Base-by-base conservation (phyloP, 2,888 invertebrate species). In the Liopterus haemorrhoidalis region DNA sequence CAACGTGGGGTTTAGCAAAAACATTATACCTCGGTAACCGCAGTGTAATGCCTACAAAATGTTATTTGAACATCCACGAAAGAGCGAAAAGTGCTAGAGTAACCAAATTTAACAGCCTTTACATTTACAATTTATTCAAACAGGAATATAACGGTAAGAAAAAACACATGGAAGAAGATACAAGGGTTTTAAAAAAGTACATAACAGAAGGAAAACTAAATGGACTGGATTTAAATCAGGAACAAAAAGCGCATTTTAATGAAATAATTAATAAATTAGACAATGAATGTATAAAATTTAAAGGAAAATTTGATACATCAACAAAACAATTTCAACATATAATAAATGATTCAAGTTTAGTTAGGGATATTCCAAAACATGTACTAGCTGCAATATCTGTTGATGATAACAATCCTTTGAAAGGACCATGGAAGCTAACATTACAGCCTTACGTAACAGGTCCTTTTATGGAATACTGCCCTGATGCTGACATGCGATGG, bases 1-100 rank as follows among this genome's bases (percentile, higher is more conserved):
- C 82, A 36, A 88, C 88, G 3, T 92, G 90, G 89, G 88, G 89
- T 6, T 75, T 91, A 55, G 82, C 90, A 0, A 92, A 91, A 66
- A 81, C 86, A 3, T 66, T 94, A 8, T 90, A 86, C 61, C 69
- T 87, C 37, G 85, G 87, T 4, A 85, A 87, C 59, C 82, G 82
- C 57, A 79, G 81, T 1, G 62, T 84, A 8, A 87, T 91, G 79
- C 86, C 89, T 0, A 81, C 83, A 3, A 82, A 82, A 56, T 79
- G 77, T 33, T 91, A 88, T 58, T 68, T 84, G 56, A 78, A 83
- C 57, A 82, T 93, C 51, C 86, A 90, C 58, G 81, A 85, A 49
- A 73, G 91, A 54, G 86, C 90, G 0, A 75, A 80, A 54, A 75
- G 76, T 59, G 89, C 90, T 0, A 74, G 83, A 50, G 76, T 79